Conservation (phyloP, 2,113 vertebrate species). For the Tichodroma muraria region DNA sequence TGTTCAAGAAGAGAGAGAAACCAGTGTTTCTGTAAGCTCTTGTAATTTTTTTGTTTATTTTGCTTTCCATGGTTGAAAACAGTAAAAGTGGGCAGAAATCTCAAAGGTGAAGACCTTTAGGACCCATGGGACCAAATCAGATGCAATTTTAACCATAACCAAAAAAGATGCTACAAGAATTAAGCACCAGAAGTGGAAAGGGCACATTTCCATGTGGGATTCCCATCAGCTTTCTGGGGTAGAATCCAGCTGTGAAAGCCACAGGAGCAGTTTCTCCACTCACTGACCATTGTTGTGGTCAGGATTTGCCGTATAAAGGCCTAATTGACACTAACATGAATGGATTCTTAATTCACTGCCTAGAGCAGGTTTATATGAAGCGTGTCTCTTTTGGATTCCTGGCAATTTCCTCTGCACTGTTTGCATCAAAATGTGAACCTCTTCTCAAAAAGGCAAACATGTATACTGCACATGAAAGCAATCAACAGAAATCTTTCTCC, state of each 20-base stretch:
- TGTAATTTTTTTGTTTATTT: neutral
- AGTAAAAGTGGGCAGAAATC: neutral
- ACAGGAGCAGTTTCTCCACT: neutral
- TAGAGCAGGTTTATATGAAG: neutral
- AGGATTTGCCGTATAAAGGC: neutral
- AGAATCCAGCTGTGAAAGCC: neutral
- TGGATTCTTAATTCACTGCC: neutral
- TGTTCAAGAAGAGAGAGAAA: neutral
- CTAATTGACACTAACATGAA: neutral
- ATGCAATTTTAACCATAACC: neutral
- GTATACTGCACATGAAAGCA: neutral
- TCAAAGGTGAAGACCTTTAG: neutral
- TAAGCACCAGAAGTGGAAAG: neutral
- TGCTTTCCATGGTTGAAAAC: neutral
- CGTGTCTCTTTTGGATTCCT: neutral
- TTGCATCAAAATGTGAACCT: neutral
- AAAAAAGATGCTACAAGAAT: neutral
- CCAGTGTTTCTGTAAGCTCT: neutral
- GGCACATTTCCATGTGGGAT: rapidly evolving
- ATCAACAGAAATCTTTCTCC: neutral
- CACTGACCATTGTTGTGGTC: neutral
- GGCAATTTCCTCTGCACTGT: neutral
- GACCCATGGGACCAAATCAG: neutral
- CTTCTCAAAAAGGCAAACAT: neutral
- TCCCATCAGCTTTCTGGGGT: neutral